These are phyloP conservation scores for Sebastes minor DNA, from an alignment of 2,797 vertebrate species.

Conservation along the genomic window DNA sequence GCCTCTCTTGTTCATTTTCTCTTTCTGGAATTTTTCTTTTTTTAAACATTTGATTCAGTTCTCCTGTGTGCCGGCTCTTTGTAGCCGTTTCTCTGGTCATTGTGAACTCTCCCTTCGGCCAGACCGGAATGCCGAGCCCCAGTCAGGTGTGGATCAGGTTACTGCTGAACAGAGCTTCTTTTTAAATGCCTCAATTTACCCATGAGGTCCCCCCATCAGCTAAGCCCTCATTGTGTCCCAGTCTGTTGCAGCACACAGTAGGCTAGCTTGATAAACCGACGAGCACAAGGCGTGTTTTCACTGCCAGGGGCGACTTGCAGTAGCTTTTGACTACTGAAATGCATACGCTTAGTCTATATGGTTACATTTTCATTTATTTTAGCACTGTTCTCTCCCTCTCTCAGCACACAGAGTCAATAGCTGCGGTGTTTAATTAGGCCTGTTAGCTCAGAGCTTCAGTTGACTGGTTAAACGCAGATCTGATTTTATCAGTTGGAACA, in stretches of 20 bases:
- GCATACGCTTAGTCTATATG: background rate
- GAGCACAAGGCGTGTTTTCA: constrained; percentile 60
- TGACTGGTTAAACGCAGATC: constrained; percentile 57
- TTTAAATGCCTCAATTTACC: constrained; percentile 84
- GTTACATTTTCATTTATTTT: background rate
- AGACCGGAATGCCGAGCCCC: constrained; percentile 80
- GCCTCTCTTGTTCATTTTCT: constrained; percentile 26
- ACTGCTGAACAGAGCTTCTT: constrained; percentile 85
- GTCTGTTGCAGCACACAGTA: constrained; percentile 54
- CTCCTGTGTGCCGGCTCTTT: constrained; percentile 39
- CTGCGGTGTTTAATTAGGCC: constrained; percentile 50
- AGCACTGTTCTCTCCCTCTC: background rate
- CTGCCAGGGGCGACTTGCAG: constrained; percentile 35
- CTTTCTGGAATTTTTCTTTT: background rate
- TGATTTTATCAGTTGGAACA: constrained; percentile 72
- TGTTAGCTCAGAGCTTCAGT: constrained; percentile 51
- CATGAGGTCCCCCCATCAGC: constrained; percentile 75
- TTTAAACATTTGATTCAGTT: background rate
- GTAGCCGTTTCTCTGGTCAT: constrained; percentile 60
- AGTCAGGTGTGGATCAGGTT: constrained; percentile 84
- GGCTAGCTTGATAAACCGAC: constrained; percentile 47
- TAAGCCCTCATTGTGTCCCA: constrained; percentile 79
- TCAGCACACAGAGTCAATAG: background rate
- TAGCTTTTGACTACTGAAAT: constrained; percentile 5
- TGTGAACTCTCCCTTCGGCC: constrained; percentile 70